Conservation (phyloP, 2,797 vertebrate genomes). For the Poecilia gillii region DNA sequence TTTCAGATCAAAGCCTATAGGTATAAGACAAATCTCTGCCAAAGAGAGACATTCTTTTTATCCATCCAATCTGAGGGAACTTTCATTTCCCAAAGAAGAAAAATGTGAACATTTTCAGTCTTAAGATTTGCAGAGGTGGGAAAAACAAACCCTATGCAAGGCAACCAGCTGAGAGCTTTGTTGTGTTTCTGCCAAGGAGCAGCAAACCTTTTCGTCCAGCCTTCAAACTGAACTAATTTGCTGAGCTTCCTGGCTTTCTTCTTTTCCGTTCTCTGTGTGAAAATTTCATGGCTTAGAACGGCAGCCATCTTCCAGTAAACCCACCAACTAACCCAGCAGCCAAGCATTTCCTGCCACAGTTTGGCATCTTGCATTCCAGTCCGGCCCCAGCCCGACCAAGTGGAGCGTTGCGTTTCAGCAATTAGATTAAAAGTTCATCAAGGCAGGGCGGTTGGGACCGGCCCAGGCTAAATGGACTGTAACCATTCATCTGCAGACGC, state of each 20-base stretch:
- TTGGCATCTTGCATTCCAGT: conserved; percentile 47
- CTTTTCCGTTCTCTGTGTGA: not conserved
- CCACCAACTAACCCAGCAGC: conserved; percentile 32
- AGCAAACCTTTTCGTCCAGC: not conserved
- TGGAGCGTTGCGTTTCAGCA: conserved; percentile 61
- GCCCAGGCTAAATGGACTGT: conserved; percentile 49
- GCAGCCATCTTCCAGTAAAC: conserved; percentile 34
- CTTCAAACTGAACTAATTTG: conserved; percentile 6
- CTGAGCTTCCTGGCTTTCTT: not conserved
- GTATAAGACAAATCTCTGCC: not conserved
- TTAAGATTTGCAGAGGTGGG: not conserved
- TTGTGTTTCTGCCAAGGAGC: not conserved
- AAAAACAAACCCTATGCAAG: not conserved
- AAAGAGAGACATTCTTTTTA: not conserved
- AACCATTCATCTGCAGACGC: conserved; percentile 46
- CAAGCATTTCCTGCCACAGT: conserved; percentile 51
- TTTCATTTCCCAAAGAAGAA: not conserved
- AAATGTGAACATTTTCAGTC: not conserved
- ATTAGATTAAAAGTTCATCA: conserved; percentile 48
- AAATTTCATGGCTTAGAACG: conserved; percentile 18
- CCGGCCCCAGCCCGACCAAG: conserved; percentile 37
- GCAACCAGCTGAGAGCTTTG: conserved; percentile 1
- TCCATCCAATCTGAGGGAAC: not conserved
- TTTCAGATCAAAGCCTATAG: not conserved
- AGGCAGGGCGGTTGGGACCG: conserved; percentile 41